Conservation (phyloP, 2,888 invertebrate species). For the Loripinus fragilis region DNA sequence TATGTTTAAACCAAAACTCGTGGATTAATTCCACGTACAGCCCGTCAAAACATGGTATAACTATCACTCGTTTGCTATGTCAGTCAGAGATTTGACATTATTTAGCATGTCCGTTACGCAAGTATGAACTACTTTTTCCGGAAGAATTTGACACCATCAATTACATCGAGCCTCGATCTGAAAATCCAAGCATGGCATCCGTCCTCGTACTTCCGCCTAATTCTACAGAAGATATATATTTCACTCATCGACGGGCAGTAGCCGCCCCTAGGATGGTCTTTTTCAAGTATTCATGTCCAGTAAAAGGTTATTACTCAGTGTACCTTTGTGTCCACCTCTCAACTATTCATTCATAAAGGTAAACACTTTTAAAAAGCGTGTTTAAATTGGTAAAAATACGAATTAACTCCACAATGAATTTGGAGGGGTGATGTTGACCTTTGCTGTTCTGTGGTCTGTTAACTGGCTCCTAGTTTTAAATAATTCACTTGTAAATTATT, state of each 20-base stretch:
- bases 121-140: not conserved
- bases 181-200: not conserved
- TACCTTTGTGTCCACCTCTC: conserved; percentile 1
- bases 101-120: not conserved
- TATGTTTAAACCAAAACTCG: too few relatives aligned
- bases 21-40: too few relatives aligned
- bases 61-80: too few relatives aligned
- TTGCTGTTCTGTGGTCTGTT: conserved; percentile 10
- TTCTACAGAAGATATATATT: conserved; percentile 18
- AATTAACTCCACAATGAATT: conserved; percentile 8
- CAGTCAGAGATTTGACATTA: not conserved
- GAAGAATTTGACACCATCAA: not conserved
- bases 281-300: conserved; percentile 12
- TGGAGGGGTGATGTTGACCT: conserved; percentile 18
- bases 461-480: conserved; percentile 17
- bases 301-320: conserved; percentile 18
- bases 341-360: conserved; percentile 16
- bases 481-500: conserved; percentile 15
- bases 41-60: too few relatives aligned
- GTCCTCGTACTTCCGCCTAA: conserved; percentile 1
- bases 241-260: not conserved
- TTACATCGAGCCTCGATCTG: not conserved
- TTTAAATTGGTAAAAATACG: conserved; percentile 16
- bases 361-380: conserved; percentile 18
- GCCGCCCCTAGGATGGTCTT: conserved; percentile 16